Evolutionary conservation across 2,113 vertebrate species (phyloP), one percentile per base, ranked within the genome.

Genomic region (Danionella cerebrum): DNA sequence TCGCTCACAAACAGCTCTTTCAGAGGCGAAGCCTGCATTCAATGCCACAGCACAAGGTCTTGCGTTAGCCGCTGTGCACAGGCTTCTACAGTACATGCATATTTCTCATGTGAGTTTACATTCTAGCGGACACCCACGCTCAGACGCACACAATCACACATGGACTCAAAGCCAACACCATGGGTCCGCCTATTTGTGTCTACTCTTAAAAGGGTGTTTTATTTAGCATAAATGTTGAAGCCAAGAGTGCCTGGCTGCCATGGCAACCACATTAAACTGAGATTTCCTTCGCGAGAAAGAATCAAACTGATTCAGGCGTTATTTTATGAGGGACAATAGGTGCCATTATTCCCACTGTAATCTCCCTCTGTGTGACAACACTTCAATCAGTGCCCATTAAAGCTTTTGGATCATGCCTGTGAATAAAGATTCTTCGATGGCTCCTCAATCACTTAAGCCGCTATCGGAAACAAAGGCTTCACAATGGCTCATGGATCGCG

Each of bases 191-290:
- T 88, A 88, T 88, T 87, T 90, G 87, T 86, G 84, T 86, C 80
- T 89, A 79, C 81, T 89, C 84, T 89, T 88, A 83, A 89, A 85
- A 86, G 80, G 83, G 84, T 83, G 78, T 85, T 88, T 89, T 88
- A 89, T 90, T 90, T 89, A 89, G 87, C 87, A 88, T 88, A 89
- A 89, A 88, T 87, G 86, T 85, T 87, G 81, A 87, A 88, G 85
- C 87, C 88, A 89, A 89, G 85, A 83, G 86, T 88, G 86, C 83
- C 85, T 51, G 81, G 89, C 83, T 90, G 79, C 89, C 88, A 89
- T 90, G 86, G 89, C 80, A 89, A 89, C 88, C 84, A 86, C 88
- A 89, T 90, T 89, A 90, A 89, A 89, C 82, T 79, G 83, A 89
- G 84, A 83, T 88, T 84, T 84, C 89, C 84, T 87, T 89, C 86